These are phyloP conservation scores for Drosophila pandora DNA, from an alignment of 1,140 invertebrate genomes.

Conservation along the genomic window DNA sequence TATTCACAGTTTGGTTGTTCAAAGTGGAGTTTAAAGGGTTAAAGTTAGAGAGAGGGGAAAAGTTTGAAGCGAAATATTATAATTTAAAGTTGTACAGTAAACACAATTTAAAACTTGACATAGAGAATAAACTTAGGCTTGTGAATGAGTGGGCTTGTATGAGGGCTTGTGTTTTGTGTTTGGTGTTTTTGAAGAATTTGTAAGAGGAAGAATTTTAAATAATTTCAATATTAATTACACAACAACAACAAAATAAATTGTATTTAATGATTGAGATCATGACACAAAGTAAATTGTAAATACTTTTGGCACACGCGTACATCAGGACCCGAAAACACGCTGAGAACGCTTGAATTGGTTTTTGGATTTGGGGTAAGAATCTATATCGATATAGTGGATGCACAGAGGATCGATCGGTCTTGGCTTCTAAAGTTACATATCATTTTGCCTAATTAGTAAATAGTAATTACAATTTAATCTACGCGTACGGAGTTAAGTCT, in stretches of 20 bases:
- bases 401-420: slow-evolving; percentile 30
- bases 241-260: slow-evolving; percentile 65
- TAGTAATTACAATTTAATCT: slow-evolving; percentile 52
- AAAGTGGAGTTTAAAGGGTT: slow-evolving; percentile 25
- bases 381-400: slow-evolving; percentile 42
- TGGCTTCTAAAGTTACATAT: slow-evolving; percentile 25
- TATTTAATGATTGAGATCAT: slow-evolving; percentile 76
- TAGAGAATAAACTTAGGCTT: neutral
- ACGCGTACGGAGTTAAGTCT: slow-evolving; percentile 38
- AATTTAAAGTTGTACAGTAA: slow-evolving; percentile 24
- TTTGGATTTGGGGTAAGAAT: slow-evolving; percentile 36
- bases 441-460: slow-evolving; percentile 54
- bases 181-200: slow-evolving; percentile 8
- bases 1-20: slow-evolving; percentile 63
- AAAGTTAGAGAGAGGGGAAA: slow-evolving; percentile 12
- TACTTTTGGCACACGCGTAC: slow-evolving; percentile 76
- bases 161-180: slow-evolving; percentile 12
- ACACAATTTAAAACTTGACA: slow-evolving; percentile 52
- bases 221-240: slow-evolving; percentile 76
- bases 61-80: slow-evolving; percentile 45
- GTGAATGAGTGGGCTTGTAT: slow-evolving; percentile 1
- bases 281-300: slow-evolving; percentile 72
- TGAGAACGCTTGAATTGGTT: slow-evolving; percentile 77
- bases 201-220: slow-evolving; percentile 52
- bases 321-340: slow-evolving; percentile 62